Base-by-base conservation (phyloP, 1,140 invertebrate genomes). In the Tetraneura akinire region DNA sequence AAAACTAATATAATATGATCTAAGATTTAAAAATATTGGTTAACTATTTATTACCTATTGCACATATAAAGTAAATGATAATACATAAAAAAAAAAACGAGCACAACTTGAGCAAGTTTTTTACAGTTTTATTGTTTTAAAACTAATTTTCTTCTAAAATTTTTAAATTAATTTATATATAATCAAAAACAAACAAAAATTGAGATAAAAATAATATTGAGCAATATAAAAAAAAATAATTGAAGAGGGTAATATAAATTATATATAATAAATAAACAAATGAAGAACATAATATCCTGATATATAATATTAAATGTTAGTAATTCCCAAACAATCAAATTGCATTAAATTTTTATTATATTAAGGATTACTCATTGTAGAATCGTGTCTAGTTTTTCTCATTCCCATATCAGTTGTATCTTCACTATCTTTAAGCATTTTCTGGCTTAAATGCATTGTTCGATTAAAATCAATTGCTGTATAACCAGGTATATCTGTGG, bases 401-500 rank as follows among this genome's bases (percentile, higher is more conserved):
- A 88, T 89, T 45, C 89, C 86, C 8, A 37, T 37, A 37, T 37
- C 32, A 37, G 32, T 37, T 83, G 90, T 87, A 74, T 88, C 84
- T 16, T 89, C 87, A 83, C 87, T 87, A 84, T 89, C 87, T 47
- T 80, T 80, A 26, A 66, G 68, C 82, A 88, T 84, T 80, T 89
- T 88, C 84, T 91, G 87, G 13, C 91, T 92, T n/a, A 97, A 87
- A 18, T 95, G 95, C 42, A 91, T 91, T 1, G 96, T 97, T 86
- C 93, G 94, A 83, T 96, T 92, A 85, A 97, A 97, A 86, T 98
- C 96, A 80, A 98, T 98, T 0, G 92, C 95, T 13, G 94, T 95
- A 84, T 97, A 98, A 64, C 93, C 92, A 83, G 74, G 11, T 29
- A 49, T 62, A 26, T 93, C 90, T 55, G 88, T 87, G 16, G 87